Base-by-base conservation (phyloP, 2,113 vertebrate genomes). In the Callipepla californica region DNA sequence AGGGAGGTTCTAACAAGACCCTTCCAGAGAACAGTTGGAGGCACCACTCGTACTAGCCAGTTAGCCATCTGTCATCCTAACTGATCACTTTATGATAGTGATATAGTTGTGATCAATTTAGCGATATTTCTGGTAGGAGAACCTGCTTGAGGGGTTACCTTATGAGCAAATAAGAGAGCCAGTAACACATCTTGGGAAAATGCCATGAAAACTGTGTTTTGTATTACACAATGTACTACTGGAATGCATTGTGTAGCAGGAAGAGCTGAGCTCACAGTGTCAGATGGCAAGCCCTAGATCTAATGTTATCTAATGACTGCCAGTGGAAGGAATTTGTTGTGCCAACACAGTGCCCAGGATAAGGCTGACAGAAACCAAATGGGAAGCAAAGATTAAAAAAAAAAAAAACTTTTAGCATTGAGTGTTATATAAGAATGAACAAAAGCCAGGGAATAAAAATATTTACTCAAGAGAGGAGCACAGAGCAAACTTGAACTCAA, bases 61-160 rank as follows among this genome's bases (percentile, higher is more conserved):
- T 90, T 84, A 89, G 66, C 85, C 62, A 79, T 67, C 90, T 89
- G 84, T 94, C 83, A 78, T 62, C 77, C 36, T 87, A 80, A 93
- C 74, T 83, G 85, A 91, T 96, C 76, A 44, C 66, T 96, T 95
- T 66, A 55, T 47, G 86, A 76, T 91, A 77, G 73, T 79, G 62
- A 89, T 68, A 79, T 7, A 77, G 36, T 45, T 70, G 57, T 85
- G 65, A 93, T 96, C 72, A 80, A 69, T 92, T 83, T 58, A 48
- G 45, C 59, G 47, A 34, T 80, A 68, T 74, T 83, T 95, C 48
- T 81, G 9, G 44, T 45, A 82, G 40, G 20, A 23, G 38, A 89
- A 70, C 53, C 65, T 90, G 48, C 44, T 89, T 55, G 47, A 57
- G 13, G 11, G 17, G 82, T 92, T 85, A 75, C 38, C 50, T 77